phyloP scores from a whole-genome alignment of 2,888 invertebrate genomes.

The Antitype chi region DNA sequence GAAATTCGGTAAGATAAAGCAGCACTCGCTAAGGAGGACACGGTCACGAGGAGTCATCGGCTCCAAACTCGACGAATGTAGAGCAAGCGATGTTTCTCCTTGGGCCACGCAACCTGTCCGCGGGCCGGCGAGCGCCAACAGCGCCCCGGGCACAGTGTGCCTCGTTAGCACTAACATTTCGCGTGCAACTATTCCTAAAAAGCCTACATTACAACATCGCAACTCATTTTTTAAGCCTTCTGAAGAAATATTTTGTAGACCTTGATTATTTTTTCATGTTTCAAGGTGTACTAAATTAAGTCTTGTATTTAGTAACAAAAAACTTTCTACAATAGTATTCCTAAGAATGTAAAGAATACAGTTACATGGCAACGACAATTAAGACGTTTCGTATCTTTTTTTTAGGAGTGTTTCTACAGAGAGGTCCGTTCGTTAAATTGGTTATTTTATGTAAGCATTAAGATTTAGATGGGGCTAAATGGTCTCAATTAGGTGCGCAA shows the following conservation, averaged over 20 bases:
- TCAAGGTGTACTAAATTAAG: constrained; percentile 51
- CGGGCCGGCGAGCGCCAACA: constrained; percentile 67
- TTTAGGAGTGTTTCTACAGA: constrained; percentile 44
- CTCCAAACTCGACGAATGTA: constrained; percentile 86
- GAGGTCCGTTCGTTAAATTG: constrained; percentile 49
- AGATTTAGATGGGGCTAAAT: constrained; percentile 69
- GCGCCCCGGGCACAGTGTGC: constrained; percentile 76
- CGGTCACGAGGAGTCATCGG: constrained; percentile 89
- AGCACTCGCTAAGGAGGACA: constrained; percentile 87
- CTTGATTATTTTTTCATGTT: constrained; percentile 54
- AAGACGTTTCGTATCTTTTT: constrained; percentile 49
- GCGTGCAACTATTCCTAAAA: constrained; percentile 63
- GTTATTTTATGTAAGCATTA: constrained; percentile 50
- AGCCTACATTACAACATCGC: constrained; percentile 57
- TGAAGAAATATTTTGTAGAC: constrained; percentile 51
- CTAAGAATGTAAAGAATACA: constrained; percentile 46
- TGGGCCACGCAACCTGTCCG: constrained; percentile 82
- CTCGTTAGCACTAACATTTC: constrained; percentile 66
- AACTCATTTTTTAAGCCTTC: constrained; percentile 46
- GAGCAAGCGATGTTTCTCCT: constrained; percentile 87
- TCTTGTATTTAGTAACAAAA: constrained; percentile 46
- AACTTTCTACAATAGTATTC: constrained; percentile 58
- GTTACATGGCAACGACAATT: constrained; percentile 47
- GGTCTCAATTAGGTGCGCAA: constrained; percentile 70
- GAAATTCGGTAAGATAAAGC: constrained; percentile 89